Conservation (phyloP, 2,888 invertebrate species). For the Drosophila lutescens region DNA sequence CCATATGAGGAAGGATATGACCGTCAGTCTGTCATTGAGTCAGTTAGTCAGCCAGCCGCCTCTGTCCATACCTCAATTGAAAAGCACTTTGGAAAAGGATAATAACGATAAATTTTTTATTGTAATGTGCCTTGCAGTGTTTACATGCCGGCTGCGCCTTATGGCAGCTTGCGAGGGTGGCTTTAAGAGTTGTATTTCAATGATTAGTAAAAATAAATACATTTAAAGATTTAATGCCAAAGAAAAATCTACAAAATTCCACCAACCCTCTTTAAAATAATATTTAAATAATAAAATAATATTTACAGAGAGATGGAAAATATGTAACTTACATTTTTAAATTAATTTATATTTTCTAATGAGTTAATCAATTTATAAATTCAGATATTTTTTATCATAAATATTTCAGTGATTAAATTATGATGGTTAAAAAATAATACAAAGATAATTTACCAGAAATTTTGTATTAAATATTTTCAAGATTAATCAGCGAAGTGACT, state of each 20-base stretch:
- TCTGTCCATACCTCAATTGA: conserved; percentile 74
- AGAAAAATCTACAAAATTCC: no score
- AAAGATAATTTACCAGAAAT: no score
- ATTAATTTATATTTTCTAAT: no score
- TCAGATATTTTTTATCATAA: no score
- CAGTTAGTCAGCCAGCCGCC: conserved; percentile 46
- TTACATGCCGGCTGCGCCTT: conserved; percentile 65
- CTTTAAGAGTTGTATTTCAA: neutral
- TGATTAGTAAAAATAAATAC: neutral
- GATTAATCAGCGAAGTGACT: neutral
- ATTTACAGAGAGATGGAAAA: no score
- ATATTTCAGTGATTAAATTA: no score
- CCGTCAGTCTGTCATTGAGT: conserved; percentile 40
- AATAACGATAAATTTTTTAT: conserved; percentile 82
- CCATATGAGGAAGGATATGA: conserved; percentile 18
- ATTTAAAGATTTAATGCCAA: no score
- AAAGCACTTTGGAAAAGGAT: conserved; percentile 80
- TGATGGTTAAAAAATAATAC: no score
- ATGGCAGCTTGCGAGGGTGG: conserved; percentile 42
- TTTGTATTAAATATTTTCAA: neutral
- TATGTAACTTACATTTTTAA: no score
- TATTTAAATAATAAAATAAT: no score
- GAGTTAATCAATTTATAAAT: no score
- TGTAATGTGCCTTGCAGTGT: conserved; percentile 75
- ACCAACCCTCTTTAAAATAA: no score